Percentiles rank a stretch among this genome's conserved stretches.
phyloP scores from a whole-genome alignment of 1,140 invertebrate species.

The Aporrectodea caliginosa region DNA sequence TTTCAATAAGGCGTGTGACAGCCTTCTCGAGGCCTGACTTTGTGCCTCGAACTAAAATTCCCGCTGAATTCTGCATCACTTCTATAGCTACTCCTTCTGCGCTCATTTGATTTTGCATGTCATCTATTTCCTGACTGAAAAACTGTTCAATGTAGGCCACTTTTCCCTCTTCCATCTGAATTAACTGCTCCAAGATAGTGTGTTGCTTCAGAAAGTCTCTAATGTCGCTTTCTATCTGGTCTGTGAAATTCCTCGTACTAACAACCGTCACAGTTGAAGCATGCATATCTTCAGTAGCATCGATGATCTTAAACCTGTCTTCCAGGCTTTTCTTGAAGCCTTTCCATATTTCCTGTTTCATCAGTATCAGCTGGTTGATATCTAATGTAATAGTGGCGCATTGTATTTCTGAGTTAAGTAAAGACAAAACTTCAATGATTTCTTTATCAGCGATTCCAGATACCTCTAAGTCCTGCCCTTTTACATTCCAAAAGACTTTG shows the following conservation, averaged over 20 bases:
- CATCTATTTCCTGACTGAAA: not conserved
- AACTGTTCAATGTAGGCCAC: not conserved
- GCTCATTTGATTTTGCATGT: not conserved
- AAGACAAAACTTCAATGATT: not conserved
- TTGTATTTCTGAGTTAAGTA: not conserved
- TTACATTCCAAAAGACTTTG: not conserved
- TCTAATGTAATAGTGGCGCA: not conserved
- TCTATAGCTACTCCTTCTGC: not conserved
- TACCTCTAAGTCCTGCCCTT: not conserved
- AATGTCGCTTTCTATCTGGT: not conserved
- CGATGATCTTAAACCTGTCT: not conserved
- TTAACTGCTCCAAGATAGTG: not conserved
- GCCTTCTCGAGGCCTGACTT: not conserved
- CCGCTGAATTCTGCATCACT: not conserved
- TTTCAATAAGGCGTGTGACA: not conserved
- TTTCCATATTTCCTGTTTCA: not conserved
- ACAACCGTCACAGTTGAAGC: not conserved
- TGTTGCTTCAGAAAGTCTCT: not conserved
- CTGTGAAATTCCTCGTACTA: not conserved
- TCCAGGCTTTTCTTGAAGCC: not conserved
- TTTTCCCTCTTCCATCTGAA: not conserved
- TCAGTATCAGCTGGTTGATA: not conserved
- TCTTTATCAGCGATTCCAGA: not conserved
- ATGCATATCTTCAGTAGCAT: not conserved
- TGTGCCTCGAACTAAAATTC: not conserved